Evolutionary conservation across 1,140 invertebrate genomes (phyloP), one percentile per base, ranked within the genome.

Genomic region (Orius insidiosus): DNA sequence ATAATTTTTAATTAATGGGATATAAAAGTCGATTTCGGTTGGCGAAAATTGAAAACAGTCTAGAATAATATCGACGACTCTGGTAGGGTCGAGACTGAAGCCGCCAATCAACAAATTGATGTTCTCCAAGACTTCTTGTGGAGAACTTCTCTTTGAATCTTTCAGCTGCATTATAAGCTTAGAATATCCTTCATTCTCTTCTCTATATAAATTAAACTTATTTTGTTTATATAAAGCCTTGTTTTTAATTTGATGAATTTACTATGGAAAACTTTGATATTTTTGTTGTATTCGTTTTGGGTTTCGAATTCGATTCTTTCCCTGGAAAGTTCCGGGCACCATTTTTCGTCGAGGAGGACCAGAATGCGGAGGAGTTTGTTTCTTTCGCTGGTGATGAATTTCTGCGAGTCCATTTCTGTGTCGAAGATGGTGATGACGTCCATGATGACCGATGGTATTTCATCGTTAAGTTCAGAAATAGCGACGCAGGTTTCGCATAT

Each of bases 211-310:
- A 69, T 99, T 99, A 63, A 97, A 99, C 59, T 98, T 98, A 54
- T 93, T 78, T 63, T 98, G 96, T 63, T 98, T 98, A 62, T 98
- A 64, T 94, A 97, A 54, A 97, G 64, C 67, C 93, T 92, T 39
- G 94, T 98, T 68, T 96, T 97, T 11, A 93, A 80, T 76, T 94
- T 95, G 55, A 97, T 95, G 65, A 94, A 95, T 67, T 93, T 95
- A 45, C 86, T 88, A 60, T 88, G 84, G 66, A 93, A 95, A 56
- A 79, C 83, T 59, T 82, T 82, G 58, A 87, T 87, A 54, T 83
- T 85, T n/a, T 96, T 69, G n/a, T 85, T 85, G 41, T 85, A 77
- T 67, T 89, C 87, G 62, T 88, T 85, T 13, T 94, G 65, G 0
- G 86, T 89, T 51, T 97, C 92, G 59, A 88, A 84, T 64, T 97